A percentile compares a stretch with the other conserved stretches of the same genome.
These are phyloP conservation scores for Megalops atlanticus DNA, from an alignment of 2,113 vertebrate species.

Conservation along the genomic window DNA sequence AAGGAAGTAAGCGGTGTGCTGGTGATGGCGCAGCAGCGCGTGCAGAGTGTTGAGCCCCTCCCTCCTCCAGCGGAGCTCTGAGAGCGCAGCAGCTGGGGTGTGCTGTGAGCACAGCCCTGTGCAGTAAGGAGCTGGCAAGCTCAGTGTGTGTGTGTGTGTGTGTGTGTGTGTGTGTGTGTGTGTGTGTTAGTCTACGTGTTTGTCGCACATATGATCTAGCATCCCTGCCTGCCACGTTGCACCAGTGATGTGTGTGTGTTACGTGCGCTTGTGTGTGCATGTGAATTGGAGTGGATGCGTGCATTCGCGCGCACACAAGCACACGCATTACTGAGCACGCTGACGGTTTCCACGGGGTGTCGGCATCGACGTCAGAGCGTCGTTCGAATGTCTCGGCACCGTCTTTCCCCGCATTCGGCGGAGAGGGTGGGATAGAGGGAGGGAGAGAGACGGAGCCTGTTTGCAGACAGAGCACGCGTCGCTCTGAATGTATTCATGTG, in stretches of 20 bases:
- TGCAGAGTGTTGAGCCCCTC: not conserved
- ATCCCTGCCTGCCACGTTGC: too few species aligned
- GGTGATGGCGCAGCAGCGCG: not conserved
- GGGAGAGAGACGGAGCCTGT: not conserved
- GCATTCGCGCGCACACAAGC: too few species aligned
- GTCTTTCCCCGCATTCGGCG: not conserved
- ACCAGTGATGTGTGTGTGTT: not conserved
- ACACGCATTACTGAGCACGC: too few species aligned
- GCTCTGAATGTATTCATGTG: not conserved
- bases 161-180: not conserved
- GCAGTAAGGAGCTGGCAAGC: not conserved
- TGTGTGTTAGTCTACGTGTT: not conserved
- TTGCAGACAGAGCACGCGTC: not conserved
- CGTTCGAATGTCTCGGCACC: not conserved
- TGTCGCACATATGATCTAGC: not conserved
- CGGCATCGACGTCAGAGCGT: not conserved
- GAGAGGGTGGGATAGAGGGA: not conserved
- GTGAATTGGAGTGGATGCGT: too few species aligned
- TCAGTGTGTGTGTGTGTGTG: constrained; percentile 20
- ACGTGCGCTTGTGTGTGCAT: not conserved
- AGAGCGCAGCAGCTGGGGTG: not conserved
- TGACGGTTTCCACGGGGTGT: too few species aligned
- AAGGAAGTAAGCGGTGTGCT: not conserved
- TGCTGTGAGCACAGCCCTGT: not conserved
- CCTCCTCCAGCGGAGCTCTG: not conserved